Evolutionary conservation across 2,113 vertebrate genomes (phyloP).

Genomic region (Neofelis nebulosa): DNA sequence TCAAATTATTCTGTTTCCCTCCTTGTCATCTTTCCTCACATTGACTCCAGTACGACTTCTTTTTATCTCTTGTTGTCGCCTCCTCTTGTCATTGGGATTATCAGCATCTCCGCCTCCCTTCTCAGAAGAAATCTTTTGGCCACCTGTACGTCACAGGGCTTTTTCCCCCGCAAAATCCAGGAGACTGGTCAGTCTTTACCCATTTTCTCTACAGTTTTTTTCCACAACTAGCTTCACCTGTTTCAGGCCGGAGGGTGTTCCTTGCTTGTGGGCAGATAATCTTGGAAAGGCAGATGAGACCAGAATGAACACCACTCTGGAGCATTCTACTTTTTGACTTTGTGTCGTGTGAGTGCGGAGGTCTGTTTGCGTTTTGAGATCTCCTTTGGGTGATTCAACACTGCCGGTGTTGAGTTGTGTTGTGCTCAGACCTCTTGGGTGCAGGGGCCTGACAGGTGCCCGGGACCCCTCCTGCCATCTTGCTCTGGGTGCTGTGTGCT

Average conservation of each 20-base stretch:
- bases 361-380: not conserved
- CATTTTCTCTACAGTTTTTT: not conserved
- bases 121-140: not conserved
- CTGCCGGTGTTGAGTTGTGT: not conserved
- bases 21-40: not conserved
- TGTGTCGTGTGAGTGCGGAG: not conserved
- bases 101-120: not conserved
- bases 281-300: no score
- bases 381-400: no score
- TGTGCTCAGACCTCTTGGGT: not conserved
- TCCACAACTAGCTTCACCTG: fast-evolving
- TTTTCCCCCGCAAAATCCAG: not conserved
- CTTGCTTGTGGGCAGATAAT: not conserved
- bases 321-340: not conserved
- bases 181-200: not conserved
- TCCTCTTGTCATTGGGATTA: not conserved
- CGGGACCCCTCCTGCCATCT: not conserved
- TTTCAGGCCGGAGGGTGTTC: not conserved
- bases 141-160: not conserved
- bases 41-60: not conserved
- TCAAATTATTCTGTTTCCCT: not conserved
- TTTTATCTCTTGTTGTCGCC: not conserved
- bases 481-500: not conserved
- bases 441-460: not conserved
- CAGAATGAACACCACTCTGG: not conserved